Base-by-base conservation (phyloP, 1,140 invertebrate genomes). In the Sarcophaga peregrina region DNA sequence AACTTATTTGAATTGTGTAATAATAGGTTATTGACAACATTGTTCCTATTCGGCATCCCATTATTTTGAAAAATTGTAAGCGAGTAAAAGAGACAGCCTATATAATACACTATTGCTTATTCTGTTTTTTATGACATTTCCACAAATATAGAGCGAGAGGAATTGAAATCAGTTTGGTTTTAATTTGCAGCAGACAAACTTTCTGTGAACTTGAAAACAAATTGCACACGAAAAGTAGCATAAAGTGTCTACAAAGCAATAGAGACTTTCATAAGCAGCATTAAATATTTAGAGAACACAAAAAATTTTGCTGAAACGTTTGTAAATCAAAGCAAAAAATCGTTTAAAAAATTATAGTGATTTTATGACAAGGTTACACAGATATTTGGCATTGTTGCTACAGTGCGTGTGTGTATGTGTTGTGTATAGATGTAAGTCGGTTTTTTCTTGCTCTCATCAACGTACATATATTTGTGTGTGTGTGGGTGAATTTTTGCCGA, bases 401-500 rank as follows among this genome's bases (percentile, higher is more conserved):
- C n/a, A 20, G 75, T 78, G 17, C 25, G 47, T 11, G n/a, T 78
- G 17, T 52, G 75, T 78, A 37, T 37, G 25, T 37, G 25, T 37
- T 37, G 25, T 37, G 25, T 2, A 37, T 37, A 37, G 25, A 37
- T 37, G 75, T 78, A 68, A 68, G 62, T 68, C 62, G 17, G 2
- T 25, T 68, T 68, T 68, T 68, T 68, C 25, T 1, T 37, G 25
- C 25, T 68, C 17, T 11, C 25, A 37, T 37, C 25, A 37, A 37
- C 54, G 10, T 68, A 68, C 17, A 68, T 7, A 46, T 20, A n/a
- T 50, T 9, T 76, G 47, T 78, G 75, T 78, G n/a, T 78, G 75
- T 50, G 75, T 78, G 75, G 75, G 75, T 78, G 75, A 20, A 78
- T 78, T 78, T 78, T 78, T 78, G 75, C 75, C 75, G 75, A 78